Evolutionary conservation across 2,113 vertebrate species (phyloP), one percentile per base, ranked within the genome.

Genomic region (Bucco capensis): DNA sequence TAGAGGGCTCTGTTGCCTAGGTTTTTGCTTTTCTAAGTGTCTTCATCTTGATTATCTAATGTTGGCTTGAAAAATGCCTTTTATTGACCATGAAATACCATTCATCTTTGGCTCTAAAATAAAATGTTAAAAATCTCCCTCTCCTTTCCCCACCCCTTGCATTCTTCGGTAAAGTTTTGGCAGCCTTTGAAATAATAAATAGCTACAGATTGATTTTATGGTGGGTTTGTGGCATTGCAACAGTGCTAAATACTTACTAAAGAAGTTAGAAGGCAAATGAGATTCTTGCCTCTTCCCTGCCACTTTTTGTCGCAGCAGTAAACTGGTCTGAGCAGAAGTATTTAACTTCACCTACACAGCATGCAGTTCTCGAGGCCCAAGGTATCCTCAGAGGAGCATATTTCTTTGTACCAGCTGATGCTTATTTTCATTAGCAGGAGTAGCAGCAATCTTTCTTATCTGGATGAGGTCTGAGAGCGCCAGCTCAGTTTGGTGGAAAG

Each of bases 151-250:
- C 8, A 9, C 18, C 18, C 24, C n/a, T 67, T 72, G n/a, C 62
- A 85, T 92, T 82, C 86, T 85, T 93, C 40, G 33, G 27, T 35
- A 90, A 65, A 67, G 75, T 56, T 25, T 84, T 92, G 91, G 51
- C 89, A 88, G 77, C 44, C 57, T 89, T 86, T 84, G 40, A 74
- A 64, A 49, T 71, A 67, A 78, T 44, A 65, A 93, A 84, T 57
- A 69, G 31, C 44, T 92, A 8, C 5, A 4, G 1, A 9, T 40
- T 67, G 28, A 69, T 84, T 90, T 86, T 78, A 31, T 58, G 30
- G 0, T 72, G n/a, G 12, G 25, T 49, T 67, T 77, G 21, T 77
- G 76, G 38, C n/a, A 38, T 24, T 64, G 30, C 30, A 65, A 30
- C 15, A 31, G 15, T 30, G 22, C 38, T 24, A 35, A 75, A 37